Conservation (phyloP, 2,888 invertebrate species). For the Pammene aurita region DNA sequence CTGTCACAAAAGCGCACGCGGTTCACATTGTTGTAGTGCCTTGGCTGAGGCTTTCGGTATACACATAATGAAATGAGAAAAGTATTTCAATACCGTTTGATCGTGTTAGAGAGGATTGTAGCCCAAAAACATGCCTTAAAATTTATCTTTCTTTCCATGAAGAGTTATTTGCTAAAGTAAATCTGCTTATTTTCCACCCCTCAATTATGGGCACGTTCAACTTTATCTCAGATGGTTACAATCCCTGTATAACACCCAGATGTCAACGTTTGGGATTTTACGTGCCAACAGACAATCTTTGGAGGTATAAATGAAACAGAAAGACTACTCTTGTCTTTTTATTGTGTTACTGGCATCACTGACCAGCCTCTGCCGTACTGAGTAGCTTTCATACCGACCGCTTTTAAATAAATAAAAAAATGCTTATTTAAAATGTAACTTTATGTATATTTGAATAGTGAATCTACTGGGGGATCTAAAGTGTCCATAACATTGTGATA, state of each 20-base stretch:
- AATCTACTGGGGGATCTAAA: conserved; percentile 74
- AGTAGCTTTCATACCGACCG: conserved; percentile 62
- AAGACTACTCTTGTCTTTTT: conserved; percentile 3
- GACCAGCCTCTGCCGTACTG: conserved; percentile 36
- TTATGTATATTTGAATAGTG: conserved; percentile 80
- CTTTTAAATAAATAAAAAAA: conserved; percentile 72
- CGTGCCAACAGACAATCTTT: background rate
- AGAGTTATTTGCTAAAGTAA: background rate
- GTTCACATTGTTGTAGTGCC: conserved; percentile 48
- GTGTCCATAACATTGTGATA: conserved; percentile 82
- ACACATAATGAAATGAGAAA: background rate
- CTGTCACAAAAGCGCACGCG: conserved; percentile 76
- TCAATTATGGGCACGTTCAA: background rate
- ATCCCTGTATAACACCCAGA: background rate
- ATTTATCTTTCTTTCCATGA: background rate
- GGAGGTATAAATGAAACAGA: background rate
- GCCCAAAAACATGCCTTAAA: too few species aligned
- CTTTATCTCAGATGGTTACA: background rate
- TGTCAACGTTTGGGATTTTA: background rate
- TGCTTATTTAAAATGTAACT: conserved; percentile 76
- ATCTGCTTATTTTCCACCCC: too few species aligned
- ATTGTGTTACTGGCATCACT: conserved; percentile 1
- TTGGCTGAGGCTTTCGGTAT: conserved; percentile 18
- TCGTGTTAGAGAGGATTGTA: too few species aligned
- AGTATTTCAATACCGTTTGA: background rate